These are phyloP conservation scores for Myotis daubentonii DNA, from an alignment of 2,797 vertebrate species.

Conservation along the genomic window DNA sequence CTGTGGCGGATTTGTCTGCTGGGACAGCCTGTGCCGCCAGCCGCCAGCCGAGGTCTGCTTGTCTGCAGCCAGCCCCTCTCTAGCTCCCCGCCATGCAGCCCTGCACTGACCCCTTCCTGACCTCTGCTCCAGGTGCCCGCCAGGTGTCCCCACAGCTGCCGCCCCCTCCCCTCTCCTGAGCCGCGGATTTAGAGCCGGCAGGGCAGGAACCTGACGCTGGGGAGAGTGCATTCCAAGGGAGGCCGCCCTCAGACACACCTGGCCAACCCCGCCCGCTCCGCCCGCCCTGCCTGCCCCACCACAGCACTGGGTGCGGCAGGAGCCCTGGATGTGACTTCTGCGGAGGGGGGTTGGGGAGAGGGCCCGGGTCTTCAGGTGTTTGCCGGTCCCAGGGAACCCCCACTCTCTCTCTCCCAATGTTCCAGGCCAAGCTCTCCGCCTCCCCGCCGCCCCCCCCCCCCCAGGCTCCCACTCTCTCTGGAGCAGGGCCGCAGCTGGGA, in stretches of 20 bases:
- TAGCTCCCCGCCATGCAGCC: background rate
- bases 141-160: background rate
- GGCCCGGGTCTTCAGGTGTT: background rate
- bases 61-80: background rate
- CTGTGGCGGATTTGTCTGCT: background rate
- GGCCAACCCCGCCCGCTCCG: no score
- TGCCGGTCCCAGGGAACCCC: no score
- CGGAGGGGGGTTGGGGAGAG: background rate
- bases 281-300: rapidly evolving
- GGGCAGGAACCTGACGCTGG: background rate
- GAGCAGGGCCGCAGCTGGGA: background rate
- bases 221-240: no score
- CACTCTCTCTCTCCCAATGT: background rate
- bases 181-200: background rate
- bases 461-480: background rate
- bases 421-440: background rate
- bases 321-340: background rate
- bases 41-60: no score
- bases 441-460: no score
- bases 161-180: background rate
- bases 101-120: rapidly evolving
- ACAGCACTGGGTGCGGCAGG: background rate
- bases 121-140: background rate
- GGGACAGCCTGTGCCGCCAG: no score
- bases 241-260: background rate